Evolutionary conservation across 2,113 vertebrate species (phyloP), one percentile per base, ranked within the genome.

Genomic region (Cavia porcellus): DNA sequence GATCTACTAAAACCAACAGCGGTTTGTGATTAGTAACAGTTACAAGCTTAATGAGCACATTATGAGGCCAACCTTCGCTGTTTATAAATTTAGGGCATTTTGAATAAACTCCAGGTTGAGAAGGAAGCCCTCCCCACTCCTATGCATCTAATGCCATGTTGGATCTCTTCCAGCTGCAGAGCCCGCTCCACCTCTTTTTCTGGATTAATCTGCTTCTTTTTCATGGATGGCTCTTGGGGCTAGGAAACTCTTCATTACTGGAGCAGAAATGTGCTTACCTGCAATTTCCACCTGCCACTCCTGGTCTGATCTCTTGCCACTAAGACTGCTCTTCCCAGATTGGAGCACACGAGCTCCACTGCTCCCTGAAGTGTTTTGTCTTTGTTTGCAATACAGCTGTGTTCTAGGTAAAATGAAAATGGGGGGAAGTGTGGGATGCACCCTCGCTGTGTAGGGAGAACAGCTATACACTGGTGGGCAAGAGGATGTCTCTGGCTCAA

Each of bases 11-110:
- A 92, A 89, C 66, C 92, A 72, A 12, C 52, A 55, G n/a, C 47
- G 7, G 0, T 72, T 30, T 72, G 24, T 92, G 89, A 95, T 4
- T 24, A 72, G 72, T 88, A 30, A 87, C 8, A 80, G 57, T 80
- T 83, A 92, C 77, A 72, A 91, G 42, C n/a, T 92, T 92, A 83
- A 89, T 55, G 86, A 85, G 55, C 88, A 85, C 10, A 22, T 80
- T 32, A 64, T 28, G 64, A 92, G 64, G 30, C 64, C 42, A 70
- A 19, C 20, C 81, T 52, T 64, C 20, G 50, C n/a, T 89, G 74
- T 90, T 89, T 80, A 61, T 72, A 74, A 79, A 62, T 75, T 68
- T 79, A n/a, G 57, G 84, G 64, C 25, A 66, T 22, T 80, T 83
- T 0, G 3, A 47, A 93, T 81, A 93, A 86, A 93, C n/a, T 86